Evolutionary conservation across 2,113 vertebrate species (phyloP).

Genomic region (Panthera tigris): DNA sequence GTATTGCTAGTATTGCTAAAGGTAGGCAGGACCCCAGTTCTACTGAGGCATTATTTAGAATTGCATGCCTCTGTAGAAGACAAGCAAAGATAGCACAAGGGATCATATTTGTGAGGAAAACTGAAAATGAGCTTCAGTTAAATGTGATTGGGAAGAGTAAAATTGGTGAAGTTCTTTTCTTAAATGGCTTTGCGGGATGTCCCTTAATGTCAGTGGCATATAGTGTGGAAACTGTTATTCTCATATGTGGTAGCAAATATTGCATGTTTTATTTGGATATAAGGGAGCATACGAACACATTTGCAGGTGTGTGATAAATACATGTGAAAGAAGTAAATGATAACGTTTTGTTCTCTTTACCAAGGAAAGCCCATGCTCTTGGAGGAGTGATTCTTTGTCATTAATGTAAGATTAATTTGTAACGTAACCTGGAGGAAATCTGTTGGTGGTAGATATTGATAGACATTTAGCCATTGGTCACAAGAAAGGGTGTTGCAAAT

Average conservation of each 20-base stretch:
- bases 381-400: neutral
- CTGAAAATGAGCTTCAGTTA: neutral
- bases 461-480: neutral
- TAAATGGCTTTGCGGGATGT: neutral
- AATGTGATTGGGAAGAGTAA: neutral
- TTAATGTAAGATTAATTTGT: slow-evolving; percentile 1
- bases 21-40: neutral
- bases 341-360: neutral
- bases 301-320: neutral
- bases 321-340: neutral
- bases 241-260: neutral
- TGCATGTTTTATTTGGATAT: neutral
- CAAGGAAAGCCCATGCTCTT: neutral
- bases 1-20: neutral
- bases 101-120: neutral
- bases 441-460: neutral
- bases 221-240: neutral
- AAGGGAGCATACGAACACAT: neutral
- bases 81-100: neutral
- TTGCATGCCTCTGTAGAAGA: neutral
- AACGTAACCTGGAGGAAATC: neutral
- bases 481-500: neutral
- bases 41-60: neutral
- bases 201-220: neutral
- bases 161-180: neutral